Conservation (phyloP, 2,797 vertebrate species). For the Pseudocheirus occidentalis region DNA sequence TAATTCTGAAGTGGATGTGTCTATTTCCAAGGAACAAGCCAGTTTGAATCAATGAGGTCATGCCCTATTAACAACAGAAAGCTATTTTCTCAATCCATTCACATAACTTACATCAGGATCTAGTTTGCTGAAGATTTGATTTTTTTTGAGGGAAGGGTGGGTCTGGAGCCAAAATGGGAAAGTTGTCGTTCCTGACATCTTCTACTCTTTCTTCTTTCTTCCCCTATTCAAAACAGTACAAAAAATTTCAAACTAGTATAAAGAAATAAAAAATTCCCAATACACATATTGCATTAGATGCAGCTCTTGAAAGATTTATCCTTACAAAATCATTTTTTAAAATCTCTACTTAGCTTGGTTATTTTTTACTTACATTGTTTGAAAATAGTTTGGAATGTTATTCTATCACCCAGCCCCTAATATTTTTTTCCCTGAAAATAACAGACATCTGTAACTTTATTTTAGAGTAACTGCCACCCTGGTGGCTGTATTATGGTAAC, state of each 20-base stretch:
- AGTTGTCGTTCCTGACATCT: neutral
- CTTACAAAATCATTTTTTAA: neutral
- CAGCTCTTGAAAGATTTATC: constrained; percentile 11
- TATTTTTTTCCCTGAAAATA: constrained; percentile 46
- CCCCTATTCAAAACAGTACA: neutral
- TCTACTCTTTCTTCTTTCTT: neutral
- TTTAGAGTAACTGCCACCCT: constrained; percentile 11
- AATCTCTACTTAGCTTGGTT: neutral
- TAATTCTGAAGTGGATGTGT: neutral
- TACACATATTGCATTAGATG: neutral
- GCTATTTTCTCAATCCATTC: neutral
- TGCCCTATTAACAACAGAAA: neutral
- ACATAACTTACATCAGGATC: neutral
- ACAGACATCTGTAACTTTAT: constrained; percentile 26
- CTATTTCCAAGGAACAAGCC: neutral
- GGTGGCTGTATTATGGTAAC: neutral
- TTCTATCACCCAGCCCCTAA: constrained; percentile 3
- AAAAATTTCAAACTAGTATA: neutral
- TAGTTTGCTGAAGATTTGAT: neutral
- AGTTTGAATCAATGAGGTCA: neutral
- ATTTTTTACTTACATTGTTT: constrained; percentile 25
- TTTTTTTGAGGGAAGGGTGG: neutral
- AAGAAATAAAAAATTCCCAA: neutral
- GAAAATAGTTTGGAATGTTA: constrained; percentile 37
- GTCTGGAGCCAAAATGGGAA: neutral